Conservation (phyloP, 2,888 invertebrate genomes). For the Pseudanteris insignis region DNA sequence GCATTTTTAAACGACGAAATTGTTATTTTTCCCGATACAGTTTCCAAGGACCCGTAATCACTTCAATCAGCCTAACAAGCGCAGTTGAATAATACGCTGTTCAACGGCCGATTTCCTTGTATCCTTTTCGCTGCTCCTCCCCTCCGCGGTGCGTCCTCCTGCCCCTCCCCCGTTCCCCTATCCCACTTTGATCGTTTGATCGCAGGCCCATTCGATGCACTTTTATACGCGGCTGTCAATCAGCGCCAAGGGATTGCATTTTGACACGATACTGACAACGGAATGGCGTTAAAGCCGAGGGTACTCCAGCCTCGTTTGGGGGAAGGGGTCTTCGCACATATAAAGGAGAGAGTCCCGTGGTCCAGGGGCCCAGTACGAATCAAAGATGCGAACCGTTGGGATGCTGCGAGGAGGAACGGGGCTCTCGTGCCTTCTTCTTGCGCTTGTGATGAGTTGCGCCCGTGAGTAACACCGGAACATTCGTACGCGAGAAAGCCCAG, state of each 20-base stretch:
- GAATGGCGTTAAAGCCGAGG: constrained; percentile 56
- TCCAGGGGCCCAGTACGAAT: constrained; percentile 63
- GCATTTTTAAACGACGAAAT: constrained; percentile 34
- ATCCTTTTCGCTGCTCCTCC: constrained; percentile 38
- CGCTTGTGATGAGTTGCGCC: constrained; percentile 52
- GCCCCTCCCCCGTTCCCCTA: too few relatives aligned
- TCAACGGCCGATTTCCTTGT: constrained; percentile 39
- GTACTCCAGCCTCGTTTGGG: constrained; percentile 48
- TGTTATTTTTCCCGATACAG: constrained; percentile 27
- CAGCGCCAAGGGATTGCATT: constrained; percentile 46
- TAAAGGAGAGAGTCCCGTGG: constrained; percentile 63
- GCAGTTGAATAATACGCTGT: constrained; percentile 32
- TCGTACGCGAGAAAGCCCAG: constrained; percentile 37
- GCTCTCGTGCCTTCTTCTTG: constrained; percentile 54
- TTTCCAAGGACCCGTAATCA: too few relatives aligned
- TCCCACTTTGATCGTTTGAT: too few relatives aligned
- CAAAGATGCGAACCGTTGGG: constrained; percentile 62
- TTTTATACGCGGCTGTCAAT: constrained; percentile 44
- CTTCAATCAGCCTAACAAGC: constrained; percentile 19
- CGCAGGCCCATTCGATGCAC: constrained; percentile 18
- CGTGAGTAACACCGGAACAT: constrained; percentile 56
- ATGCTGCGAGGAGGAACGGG: constrained; percentile 59
- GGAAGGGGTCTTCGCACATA: constrained; percentile 53
- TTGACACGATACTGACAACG: constrained; percentile 48
- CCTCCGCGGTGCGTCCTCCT: too few relatives aligned